Percentiles rank a stretch among this genome's conserved stretches.
Evolutionary conservation across 2,797 vertebrate genomes (phyloP).

Genomic region (Hozukius guyotensis): DNA sequence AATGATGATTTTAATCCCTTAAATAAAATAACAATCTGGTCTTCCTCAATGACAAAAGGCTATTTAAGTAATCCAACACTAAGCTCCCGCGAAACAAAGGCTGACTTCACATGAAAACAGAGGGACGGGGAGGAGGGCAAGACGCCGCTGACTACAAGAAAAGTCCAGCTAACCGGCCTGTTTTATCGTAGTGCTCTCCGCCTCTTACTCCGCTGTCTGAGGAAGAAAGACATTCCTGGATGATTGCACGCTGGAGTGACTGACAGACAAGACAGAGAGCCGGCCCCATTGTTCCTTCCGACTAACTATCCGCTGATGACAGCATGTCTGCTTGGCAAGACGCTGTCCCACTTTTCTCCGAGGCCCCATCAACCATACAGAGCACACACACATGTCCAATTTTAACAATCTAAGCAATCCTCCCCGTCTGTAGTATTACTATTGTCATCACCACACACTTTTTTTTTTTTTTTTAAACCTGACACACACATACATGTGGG

Average conservation of each 20-base stretch:
- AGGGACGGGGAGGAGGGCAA: neutral
- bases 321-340: constrained; percentile 71
- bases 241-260: constrained; percentile 66
- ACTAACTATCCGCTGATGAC: constrained; percentile 76
- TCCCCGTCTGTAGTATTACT: constrained; percentile 30
- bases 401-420: constrained; percentile 24
- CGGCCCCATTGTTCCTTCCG: constrained; percentile 72
- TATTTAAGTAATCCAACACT: neutral
- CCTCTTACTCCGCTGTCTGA: constrained; percentile 25
- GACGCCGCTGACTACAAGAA: neutral
- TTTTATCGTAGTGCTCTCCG: constrained; percentile 1
- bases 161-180: constrained; percentile 21
- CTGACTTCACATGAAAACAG: neutral
- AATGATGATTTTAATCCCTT: neutral
- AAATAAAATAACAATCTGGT: neutral
- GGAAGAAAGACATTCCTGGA: constrained; percentile 74
- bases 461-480: constrained; percentile 2
- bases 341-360: constrained; percentile 18
- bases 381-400: neutral
- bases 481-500: constrained; percentile 21
- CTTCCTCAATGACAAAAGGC: neutral
- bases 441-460: constrained; percentile 21
- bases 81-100: neutral
- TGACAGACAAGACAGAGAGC: constrained; percentile 65
- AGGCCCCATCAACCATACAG: constrained; percentile 3